Conservation (phyloP, 2,888 invertebrate species). For the Lamellibrachia columna region DNA sequence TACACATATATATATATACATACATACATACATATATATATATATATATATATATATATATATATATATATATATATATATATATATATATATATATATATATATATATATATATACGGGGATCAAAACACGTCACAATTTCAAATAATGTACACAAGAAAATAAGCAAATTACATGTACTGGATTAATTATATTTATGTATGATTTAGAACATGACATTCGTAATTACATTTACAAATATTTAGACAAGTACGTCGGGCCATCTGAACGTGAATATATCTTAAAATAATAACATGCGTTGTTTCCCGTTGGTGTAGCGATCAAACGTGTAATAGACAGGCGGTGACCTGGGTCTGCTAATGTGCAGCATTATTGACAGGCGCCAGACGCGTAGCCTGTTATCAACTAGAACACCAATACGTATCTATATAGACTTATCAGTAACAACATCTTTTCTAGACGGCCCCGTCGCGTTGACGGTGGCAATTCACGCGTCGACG, state of each 20-base stretch:
- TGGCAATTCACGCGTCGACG: neutral
- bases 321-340: neutral
- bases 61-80: no score
- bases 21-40: no score
- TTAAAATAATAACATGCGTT: neutral
- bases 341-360: neutral
- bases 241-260: neutral
- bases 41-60: no score
- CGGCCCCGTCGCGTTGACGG: neutral
- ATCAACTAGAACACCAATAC: neutral
- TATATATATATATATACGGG: no score
- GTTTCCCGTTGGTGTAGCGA: neutral
- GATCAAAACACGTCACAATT: neutral
- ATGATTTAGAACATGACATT: neutral
- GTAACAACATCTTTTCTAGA: neutral
- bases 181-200: neutral
- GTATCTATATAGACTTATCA: no score
- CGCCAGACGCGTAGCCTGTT: neutral
- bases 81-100: no score
- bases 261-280: neutral
- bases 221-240: neutral
- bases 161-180: no score
- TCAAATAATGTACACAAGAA: neutral
- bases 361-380: neutral
- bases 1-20: no score